These are phyloP conservation scores for Hyles lineata DNA, from an alignment of 2,888 invertebrate species.

Conservation along the genomic window DNA sequence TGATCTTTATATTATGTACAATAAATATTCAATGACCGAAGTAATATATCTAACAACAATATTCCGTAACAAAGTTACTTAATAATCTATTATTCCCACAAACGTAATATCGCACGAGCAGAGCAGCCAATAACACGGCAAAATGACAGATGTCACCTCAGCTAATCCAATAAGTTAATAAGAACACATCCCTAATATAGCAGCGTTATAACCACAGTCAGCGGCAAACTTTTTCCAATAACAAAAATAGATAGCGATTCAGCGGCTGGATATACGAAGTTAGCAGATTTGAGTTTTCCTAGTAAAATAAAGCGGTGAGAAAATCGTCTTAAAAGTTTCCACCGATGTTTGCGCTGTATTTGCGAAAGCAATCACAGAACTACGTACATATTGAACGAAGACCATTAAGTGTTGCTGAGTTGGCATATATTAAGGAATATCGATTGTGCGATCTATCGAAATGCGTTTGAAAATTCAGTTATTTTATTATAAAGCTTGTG, in stretches of 20 bases:
- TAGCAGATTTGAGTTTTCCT: constrained; percentile 19
- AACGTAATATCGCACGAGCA: neutral
- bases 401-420: neutral
- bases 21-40: too few species aligned
- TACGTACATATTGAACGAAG: constrained; percentile 1
- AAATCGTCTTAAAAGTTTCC: constrained; percentile 21
- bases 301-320: constrained; percentile 9
- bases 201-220: constrained; percentile 22
- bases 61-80: constrained; percentile 1
- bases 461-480: too few species aligned
- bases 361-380: constrained; percentile 7
- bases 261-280: constrained; percentile 21
- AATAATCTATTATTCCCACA: constrained; percentile 18
- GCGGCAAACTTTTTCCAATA: constrained; percentile 26
- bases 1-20: too few species aligned
- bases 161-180: constrained; percentile 46
- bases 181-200: constrained; percentile 36
- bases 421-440: neutral
- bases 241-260: constrained; percentile 24
- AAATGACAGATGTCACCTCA: constrained; percentile 43
- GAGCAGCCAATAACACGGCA: constrained; percentile 40
- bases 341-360: constrained; percentile 1
- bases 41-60: constrained; percentile 3
- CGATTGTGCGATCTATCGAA: neutral
- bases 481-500: too few species aligned